Evolutionary conservation across 2,888 invertebrate genomes (phyloP).

Genomic region (Phasia obesa): DNA sequence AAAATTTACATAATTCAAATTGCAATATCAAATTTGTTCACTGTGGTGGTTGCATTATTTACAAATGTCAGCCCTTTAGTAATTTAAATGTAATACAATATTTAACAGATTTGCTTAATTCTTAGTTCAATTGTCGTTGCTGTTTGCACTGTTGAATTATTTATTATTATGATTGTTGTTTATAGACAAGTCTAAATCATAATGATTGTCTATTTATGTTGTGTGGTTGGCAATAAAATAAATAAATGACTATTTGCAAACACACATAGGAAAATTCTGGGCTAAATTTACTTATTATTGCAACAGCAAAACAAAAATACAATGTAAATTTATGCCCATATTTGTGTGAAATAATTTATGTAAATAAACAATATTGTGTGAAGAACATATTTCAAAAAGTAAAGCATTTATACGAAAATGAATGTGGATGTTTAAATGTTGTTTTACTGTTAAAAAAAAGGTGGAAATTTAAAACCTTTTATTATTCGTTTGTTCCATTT

Average conservation of each 20-base stretch:
- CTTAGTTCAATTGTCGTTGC: constrained; percentile 7
- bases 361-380: neutral
- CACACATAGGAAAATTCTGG: constrained; percentile 16
- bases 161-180: constrained; percentile 35
- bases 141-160: constrained; percentile 10
- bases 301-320: no score
- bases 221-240: constrained; percentile 53
- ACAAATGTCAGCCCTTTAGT: constrained; percentile 36
- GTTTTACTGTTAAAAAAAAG: no score
- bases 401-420: no score
- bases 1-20: constrained; percentile 1
- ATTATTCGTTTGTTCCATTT: neutral
- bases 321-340: constrained; percentile 4
- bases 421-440: no score
- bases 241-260: constrained; percentile 37
- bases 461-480: no score
- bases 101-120: constrained; percentile 28
- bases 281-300: neutral
- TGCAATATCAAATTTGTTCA: neutral
- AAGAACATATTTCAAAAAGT: no score
- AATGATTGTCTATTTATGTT: constrained; percentile 65
- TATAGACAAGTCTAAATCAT: constrained; percentile 45
- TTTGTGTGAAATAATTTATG: constrained; percentile 2
- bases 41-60: constrained; percentile 22
- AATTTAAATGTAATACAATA: constrained; percentile 34